Conservation (phyloP, 2,888 invertebrate species). For the Eueremaeus valkanovi region DNA sequence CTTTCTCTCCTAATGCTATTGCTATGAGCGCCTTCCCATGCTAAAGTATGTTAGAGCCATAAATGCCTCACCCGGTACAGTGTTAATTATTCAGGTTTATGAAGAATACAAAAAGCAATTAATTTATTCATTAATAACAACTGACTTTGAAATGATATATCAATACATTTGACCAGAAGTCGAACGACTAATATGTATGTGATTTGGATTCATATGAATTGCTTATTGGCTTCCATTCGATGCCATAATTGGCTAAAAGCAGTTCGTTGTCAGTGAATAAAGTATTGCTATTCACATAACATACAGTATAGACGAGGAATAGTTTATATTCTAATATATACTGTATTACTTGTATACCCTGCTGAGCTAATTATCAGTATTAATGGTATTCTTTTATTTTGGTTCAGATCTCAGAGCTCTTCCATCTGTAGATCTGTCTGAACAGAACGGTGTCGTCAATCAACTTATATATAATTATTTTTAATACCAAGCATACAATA, state of each 20-base stretch:
- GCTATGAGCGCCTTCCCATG: too few species aligned
- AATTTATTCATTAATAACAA: too few species aligned
- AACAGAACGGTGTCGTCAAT: conserved; percentile 1
- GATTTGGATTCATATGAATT: too few species aligned
- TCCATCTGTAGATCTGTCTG: not conserved
- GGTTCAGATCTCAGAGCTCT: not conserved
- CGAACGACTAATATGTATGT: too few species aligned
- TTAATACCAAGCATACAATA: too few species aligned
- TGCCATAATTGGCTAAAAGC: conserved; percentile 16
- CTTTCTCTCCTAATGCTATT: too few species aligned
- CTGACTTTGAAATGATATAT: too few species aligned
- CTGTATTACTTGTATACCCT: conserved; percentile 18
- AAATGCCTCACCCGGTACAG: too few species aligned
- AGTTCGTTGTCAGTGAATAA: conserved; percentile 11
- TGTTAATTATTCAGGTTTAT: too few species aligned
- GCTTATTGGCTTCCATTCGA: not conserved
- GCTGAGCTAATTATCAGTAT: conserved; percentile 34
- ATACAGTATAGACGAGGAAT: not conserved
- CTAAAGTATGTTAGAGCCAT: too few species aligned
- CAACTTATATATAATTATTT: conserved; percentile 15
- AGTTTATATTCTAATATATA: conserved; percentile 24
- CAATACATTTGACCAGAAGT: too few species aligned
- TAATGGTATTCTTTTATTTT: conserved; percentile 15
- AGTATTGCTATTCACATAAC: not conserved
- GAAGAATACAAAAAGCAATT: too few species aligned